phyloP scores from a whole-genome alignment of 2,888 invertebrate genomes.

The Adelphocoris suturalis region DNA sequence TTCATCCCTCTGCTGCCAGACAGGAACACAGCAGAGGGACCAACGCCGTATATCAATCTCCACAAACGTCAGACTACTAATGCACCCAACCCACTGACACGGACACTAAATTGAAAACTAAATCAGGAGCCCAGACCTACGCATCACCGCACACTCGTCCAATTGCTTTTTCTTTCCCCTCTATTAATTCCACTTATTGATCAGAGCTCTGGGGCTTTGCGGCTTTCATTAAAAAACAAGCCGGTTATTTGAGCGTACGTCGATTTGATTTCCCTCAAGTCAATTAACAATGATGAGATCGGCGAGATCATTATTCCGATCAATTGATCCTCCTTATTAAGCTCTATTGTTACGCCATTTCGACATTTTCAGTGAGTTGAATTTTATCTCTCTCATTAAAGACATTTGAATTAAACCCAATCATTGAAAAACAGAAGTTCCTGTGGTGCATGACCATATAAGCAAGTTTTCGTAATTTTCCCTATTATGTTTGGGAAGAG shows the following conservation, averaged over 20 bases:
- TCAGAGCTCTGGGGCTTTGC: neutral
- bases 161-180: conserved; percentile 47
- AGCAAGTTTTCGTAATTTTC: no score
- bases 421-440: no score
- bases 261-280: neutral
- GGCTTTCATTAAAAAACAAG: conserved; percentile 16
- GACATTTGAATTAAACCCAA: no score
- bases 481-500: no score
- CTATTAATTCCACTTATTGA: conserved; percentile 29
- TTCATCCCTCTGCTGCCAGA: neutral
- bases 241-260: no score
- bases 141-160: conserved; percentile 31
- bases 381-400: no score
- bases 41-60: conserved; percentile 27
- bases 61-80: conserved; percentile 40
- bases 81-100: conserved; percentile 45
- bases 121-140: conserved; percentile 47
- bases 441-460: no score
- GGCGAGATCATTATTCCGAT: no score
- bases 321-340: no score
- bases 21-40: neutral
- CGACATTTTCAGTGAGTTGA: no score
- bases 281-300: neutral
- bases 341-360: no score
- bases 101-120: conserved; percentile 62